phyloP scores from a whole-genome alignment of 1,140 invertebrate genomes.

The Bombus vancouverensis region DNA sequence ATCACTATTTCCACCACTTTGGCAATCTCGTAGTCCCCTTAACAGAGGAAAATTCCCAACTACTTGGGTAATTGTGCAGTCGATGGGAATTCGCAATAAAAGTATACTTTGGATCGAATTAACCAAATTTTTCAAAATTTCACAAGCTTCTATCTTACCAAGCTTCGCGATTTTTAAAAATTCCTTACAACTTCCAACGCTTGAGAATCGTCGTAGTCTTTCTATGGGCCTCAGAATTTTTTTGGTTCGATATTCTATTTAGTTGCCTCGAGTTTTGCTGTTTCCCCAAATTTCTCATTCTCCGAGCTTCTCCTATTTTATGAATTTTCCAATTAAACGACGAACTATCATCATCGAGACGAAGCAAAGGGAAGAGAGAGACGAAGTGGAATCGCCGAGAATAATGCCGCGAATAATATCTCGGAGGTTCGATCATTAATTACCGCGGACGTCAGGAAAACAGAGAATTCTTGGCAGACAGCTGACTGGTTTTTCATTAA shows the following conservation, averaged over 20 bases:
- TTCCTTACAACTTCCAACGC: neutral
- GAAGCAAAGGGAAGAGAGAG: neutral
- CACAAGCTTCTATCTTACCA: too few relatives aligned
- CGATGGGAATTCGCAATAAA: neutral
- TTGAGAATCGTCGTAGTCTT: neutral
- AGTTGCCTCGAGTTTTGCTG: neutral
- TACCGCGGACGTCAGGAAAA: neutral
- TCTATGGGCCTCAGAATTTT: too few relatives aligned
- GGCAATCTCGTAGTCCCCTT: neutral
- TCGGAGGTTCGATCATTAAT: neutral
- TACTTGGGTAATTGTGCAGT: neutral
- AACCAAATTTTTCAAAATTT: neutral
- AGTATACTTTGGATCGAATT: neutral
- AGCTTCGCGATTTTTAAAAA: neutral
- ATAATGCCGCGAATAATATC: too few relatives aligned
- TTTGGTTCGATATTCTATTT: too few relatives aligned
- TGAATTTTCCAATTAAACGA: neutral
- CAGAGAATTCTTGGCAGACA: constrained; percentile 23
- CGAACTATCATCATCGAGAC: neutral
- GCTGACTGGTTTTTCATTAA: constrained; percentile 56
- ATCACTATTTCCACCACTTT: neutral
- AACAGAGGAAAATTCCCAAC: neutral
- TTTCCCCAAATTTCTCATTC: neutral
- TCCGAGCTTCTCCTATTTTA: neutral
- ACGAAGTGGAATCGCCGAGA: neutral